These are phyloP conservation scores for Cantharis flavilabris DNA, from an alignment of 2,888 invertebrate species.

Conservation along the genomic window DNA sequence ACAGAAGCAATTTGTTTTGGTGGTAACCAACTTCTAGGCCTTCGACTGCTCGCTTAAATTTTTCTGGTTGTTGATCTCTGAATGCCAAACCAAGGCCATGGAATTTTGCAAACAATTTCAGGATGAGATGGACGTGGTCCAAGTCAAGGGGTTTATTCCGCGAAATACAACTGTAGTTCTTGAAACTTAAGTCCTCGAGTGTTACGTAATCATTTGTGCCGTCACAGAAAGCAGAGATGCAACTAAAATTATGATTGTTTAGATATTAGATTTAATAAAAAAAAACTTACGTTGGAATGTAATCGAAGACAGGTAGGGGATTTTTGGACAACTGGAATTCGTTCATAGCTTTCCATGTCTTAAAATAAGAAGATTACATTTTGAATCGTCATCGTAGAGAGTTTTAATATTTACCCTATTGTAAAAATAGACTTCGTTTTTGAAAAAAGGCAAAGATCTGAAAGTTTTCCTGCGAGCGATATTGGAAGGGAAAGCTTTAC, in stretches of 20 bases:
- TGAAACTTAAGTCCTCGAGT: constrained; percentile 51
- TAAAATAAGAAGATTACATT: constrained; percentile 8
- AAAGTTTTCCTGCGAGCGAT: constrained; percentile 66
- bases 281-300: constrained; percentile 42
- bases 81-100: constrained; percentile 57
- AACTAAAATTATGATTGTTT: constrained; percentile 34
- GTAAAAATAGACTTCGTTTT: constrained; percentile 73
- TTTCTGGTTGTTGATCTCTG: constrained; percentile 51
- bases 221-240: constrained; percentile 50
- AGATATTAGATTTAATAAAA: too few relatives aligned
- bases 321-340: constrained; percentile 49
- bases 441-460: constrained; percentile 69
- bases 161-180: constrained; percentile 47
- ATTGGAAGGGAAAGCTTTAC: constrained; percentile 71
- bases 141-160: constrained; percentile 47
- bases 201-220: constrained; percentile 55
- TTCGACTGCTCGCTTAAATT: constrained; percentile 44
- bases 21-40: constrained; percentile 41
- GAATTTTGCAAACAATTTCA: constrained; percentile 54
- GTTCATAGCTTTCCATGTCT: constrained; percentile 57
- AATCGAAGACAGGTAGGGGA: constrained; percentile 34
- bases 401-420: constrained; percentile 45
- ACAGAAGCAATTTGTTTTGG: not conserved
- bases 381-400: not conserved
- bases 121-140: constrained; percentile 45